Base-by-base conservation (phyloP, 2,888 invertebrate genomes). In the Andrena dorsata region DNA sequence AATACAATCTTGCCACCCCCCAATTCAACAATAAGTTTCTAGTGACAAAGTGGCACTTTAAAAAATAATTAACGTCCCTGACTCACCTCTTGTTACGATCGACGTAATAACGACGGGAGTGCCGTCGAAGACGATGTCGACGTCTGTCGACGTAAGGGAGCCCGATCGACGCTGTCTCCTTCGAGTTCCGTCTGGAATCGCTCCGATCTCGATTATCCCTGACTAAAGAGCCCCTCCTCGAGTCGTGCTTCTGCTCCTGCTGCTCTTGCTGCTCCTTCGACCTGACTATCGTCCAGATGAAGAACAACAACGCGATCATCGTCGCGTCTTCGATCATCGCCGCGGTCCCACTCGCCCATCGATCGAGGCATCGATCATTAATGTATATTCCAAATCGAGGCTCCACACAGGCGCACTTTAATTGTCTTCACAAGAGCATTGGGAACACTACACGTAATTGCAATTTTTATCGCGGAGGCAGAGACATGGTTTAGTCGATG, bases 51-150 rank as follows among this genome's bases (percentile, higher is more conserved):
- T 1, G 58, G 26, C 58, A 47, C 41, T 58, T 58, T 20, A 69
- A 58, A 58, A 69, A 20, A 41, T 69, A 69, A 65, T 73, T 56
- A 69, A 58, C 69, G 58, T 10, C 13, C 28, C 20, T 20, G 51
- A 86, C 92, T 92, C 90, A 92, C 92, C 92, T 92, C 80, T 80
- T 90, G 70, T 88, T 90, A 68, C 90, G 90, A 6, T 92, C 92
- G 80, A 90, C 86, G 82, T 91, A 90, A 86, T 91, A 92, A 58
- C 92, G 90, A 7, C 92, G 90, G 58, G 92, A 92, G 70, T 90
- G 91, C n/a, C 92, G 84, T 53, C 91, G 90, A 51, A 76, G 79
- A 53, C 90, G 88, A 10, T 88, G 86, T 23, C 91, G 87, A 8
- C 91, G 90, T 84, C 88, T 89, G 28, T 92, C 92, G 56, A 83